A percentile compares a stretch with the other conserved stretches of the same genome.
Evolutionary conservation across 2,113 vertebrate species (phyloP).

Genomic region (Calonectris borealis): DNA sequence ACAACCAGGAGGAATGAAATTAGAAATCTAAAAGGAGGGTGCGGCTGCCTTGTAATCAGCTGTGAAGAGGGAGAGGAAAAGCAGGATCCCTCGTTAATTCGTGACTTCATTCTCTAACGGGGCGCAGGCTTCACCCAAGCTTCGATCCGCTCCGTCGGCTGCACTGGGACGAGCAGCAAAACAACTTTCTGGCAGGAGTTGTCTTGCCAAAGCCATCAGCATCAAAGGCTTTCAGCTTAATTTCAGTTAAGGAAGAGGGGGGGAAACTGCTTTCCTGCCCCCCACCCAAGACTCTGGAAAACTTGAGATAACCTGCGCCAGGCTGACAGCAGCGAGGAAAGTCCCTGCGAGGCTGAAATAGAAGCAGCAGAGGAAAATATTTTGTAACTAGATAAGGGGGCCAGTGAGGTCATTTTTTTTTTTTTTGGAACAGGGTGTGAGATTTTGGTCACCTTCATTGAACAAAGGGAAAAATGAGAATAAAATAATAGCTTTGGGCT

Average conservation of each 20-base stretch:
- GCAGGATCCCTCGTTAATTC: not conserved
- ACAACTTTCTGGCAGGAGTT: not conserved
- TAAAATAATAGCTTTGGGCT: not conserved
- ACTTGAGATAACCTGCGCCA: not conserved
- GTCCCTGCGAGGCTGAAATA: not conserved
- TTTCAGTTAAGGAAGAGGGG: not conserved
- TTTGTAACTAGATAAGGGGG: constrained; percentile 14
- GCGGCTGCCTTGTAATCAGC: not conserved
- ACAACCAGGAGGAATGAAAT: not conserved
- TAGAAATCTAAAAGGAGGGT: not conserved
- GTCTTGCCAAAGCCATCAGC: not conserved
- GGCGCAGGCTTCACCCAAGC: not conserved
- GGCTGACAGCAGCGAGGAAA: not conserved
- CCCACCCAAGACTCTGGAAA: not conserved
- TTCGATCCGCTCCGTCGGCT: fast-evolving
- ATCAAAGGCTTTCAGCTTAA: not conserved
- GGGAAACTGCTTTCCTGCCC: constrained; percentile 10
- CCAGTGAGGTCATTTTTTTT: not conserved
- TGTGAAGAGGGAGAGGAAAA: not conserved
- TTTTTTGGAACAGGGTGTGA: not conserved
- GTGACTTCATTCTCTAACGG: not conserved
- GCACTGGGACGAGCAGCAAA: fast-evolving
- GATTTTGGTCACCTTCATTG: not conserved
- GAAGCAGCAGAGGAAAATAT: not conserved
- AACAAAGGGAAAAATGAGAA: not conserved